phyloP scores from a whole-genome alignment of 2,113 vertebrate species.

The Cephalopholis sonnerati region DNA sequence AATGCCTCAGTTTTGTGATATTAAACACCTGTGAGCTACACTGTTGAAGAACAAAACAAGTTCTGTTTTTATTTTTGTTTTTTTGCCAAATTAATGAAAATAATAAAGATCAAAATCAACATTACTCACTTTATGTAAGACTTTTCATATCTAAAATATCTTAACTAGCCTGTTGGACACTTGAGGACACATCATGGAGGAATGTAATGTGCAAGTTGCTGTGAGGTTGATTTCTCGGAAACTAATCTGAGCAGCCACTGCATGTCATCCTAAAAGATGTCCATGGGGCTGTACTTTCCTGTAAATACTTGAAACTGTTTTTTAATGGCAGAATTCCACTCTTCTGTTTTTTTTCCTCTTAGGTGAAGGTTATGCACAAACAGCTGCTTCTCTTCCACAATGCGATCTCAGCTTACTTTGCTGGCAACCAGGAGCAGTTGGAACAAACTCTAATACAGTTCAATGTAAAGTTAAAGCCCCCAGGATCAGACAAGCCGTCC shows the following conservation, averaged over 20 bases:
- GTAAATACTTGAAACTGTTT: conserved; percentile 27
- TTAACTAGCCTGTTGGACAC: not conserved
- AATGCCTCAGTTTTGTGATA: not conserved
- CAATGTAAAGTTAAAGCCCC: conserved; percentile 95
- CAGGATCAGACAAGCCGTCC: conserved; percentile 94
- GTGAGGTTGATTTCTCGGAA: not conserved
- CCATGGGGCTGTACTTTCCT: not conserved
- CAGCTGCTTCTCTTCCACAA: conserved; percentile 98
- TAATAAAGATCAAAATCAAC: not conserved
- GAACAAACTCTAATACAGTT: conserved; percentile 98
- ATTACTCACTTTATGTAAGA: not conserved
- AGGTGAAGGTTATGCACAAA: conserved; percentile 99
- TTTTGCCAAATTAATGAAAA: not conserved
- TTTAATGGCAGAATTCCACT: not conserved
- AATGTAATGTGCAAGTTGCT: not conserved
- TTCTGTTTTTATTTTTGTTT: not conserved
- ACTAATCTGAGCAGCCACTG: conserved; percentile 4
- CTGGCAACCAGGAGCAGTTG: conserved; percentile 98
- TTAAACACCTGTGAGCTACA: not conserved
- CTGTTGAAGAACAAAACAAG: not conserved
- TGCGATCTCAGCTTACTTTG: conserved; percentile 97
- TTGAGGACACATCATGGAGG: not conserved
- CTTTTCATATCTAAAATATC: not conserved
- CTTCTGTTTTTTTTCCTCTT: not conserved
- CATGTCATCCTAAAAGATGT: not conserved